A percentile compares a stretch with the other conserved stretches of the same genome.
phyloP scores from a whole-genome alignment of 1,140 invertebrate species.

The Holcopasites calliopsidis region DNA sequence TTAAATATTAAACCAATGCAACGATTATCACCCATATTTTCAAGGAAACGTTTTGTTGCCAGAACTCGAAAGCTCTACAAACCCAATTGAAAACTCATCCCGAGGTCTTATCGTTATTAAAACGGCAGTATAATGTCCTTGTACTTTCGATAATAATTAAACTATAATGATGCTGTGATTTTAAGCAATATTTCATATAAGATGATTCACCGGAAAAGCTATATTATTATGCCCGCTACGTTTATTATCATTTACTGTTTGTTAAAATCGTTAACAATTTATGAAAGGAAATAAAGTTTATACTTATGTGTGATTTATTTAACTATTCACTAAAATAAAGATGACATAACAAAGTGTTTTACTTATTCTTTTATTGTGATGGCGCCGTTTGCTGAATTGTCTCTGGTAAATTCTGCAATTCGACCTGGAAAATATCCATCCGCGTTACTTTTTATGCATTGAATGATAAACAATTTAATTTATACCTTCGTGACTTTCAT shows the following conservation, averaged over 20 bases:
- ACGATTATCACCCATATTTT: neutral
- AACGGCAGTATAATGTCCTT: neutral
- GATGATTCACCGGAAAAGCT: neutral
- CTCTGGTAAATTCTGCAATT: slow-evolving; percentile 77
- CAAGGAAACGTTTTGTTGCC: slow-evolving; percentile 54
- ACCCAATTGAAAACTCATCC: neutral
- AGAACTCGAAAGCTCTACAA: slow-evolving; percentile 53
- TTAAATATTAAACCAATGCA: slow-evolving; percentile 36
- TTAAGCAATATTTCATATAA: neutral
- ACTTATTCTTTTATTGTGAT: neutral
- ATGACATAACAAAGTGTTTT: neutral
- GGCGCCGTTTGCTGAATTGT: neutral
- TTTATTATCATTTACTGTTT: neutral
- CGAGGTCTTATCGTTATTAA: neutral
- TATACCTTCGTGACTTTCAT: slow-evolving; percentile 94
- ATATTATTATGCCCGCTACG: neutral
- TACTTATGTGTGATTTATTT: slow-evolving; percentile 29
- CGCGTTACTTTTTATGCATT: neutral
- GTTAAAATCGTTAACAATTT: too few relatives aligned
- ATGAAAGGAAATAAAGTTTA: too few relatives aligned
- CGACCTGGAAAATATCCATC: slow-evolving; percentile 75
- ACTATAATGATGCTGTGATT: neutral
- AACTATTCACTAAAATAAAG: slow-evolving; percentile 20
- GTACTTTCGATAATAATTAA: neutral
- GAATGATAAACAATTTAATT: slow-evolving; percentile 38